Conservation (phyloP, 1,140 invertebrate species). For the Bombus terrestris region DNA sequence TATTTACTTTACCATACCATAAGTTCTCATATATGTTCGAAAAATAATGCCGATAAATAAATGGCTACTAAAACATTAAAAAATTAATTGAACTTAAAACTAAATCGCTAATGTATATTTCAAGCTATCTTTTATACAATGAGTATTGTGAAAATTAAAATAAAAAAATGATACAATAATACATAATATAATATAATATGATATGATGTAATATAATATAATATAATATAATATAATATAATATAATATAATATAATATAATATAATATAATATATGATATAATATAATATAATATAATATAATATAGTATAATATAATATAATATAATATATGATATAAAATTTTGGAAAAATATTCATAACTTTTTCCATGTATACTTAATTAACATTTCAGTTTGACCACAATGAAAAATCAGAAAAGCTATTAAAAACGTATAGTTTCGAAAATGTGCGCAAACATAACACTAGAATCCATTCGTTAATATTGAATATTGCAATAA, state of each 20-base stretch:
- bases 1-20: neutral
- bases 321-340: neutral
- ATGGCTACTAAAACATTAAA: neutral
- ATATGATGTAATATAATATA: neutral
- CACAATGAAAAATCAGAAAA: neutral
- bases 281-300: neutral
- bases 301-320: neutral
- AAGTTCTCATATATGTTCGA: neutral
- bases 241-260: neutral
- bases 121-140: slow-evolving; percentile 8
- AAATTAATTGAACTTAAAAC: neutral
- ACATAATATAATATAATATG: neutral
- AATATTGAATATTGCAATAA: neutral
- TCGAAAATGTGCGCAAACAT: neutral
- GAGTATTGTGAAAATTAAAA: slow-evolving; percentile 4
- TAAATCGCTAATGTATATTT: slow-evolving; percentile 3
- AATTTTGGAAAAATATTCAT: neutral
- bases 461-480: neutral
- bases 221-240: neutral
- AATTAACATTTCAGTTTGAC: neutral
- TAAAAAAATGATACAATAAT: slow-evolving; percentile 13
- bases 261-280: neutral
- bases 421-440: neutral
- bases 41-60: neutral
- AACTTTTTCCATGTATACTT: neutral